These are phyloP conservation scores for Ephialtes manifestator DNA, from an alignment of 2,888 invertebrate species.

Conservation along the genomic window DNA sequence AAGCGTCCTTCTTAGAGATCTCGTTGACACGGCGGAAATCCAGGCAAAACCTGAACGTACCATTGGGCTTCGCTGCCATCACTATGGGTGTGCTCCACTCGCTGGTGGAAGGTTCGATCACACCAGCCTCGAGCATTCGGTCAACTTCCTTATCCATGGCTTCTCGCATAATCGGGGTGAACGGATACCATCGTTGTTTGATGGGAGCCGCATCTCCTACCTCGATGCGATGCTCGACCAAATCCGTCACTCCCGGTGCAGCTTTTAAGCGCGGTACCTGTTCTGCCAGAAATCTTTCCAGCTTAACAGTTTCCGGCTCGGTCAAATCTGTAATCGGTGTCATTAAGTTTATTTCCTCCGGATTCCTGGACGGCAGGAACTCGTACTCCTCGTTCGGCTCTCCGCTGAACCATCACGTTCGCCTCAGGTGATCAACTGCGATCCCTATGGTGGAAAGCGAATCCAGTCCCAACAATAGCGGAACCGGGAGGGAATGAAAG, in stretches of 20 bases:
- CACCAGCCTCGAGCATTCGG: not conserved
- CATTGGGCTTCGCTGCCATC: conserved; percentile 74
- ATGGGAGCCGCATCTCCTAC: not conserved
- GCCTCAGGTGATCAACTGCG: not conserved
- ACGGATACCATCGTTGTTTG: not conserved
- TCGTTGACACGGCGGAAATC: conserved; percentile 77
- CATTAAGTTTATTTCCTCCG: not conserved
- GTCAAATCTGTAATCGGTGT: not conserved
- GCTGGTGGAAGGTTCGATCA: not conserved
- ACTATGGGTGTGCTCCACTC: conserved; percentile 75
- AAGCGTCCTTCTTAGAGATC: conserved; percentile 75
- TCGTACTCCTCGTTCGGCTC: not conserved
- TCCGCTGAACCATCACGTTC: not conserved
- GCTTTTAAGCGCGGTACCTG: not conserved
- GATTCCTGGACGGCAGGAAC: not conserved
- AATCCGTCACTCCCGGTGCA: not conserved
- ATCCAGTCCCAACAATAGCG: not conserved
- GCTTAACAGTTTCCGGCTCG: not conserved
- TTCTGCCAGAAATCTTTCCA: not conserved
- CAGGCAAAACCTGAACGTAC: conserved; percentile 75
- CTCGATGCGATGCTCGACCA: conserved; percentile 39
- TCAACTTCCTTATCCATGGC: not conserved
- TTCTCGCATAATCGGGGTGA: not conserved
- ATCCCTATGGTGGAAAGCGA: not conserved
- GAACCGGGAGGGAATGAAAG: not conserved